Percentiles rank a stretch among this genome's conserved stretches.
Evolutionary conservation across 2,113 vertebrate genomes (phyloP).

Genomic region (Arizona elegans): DNA sequence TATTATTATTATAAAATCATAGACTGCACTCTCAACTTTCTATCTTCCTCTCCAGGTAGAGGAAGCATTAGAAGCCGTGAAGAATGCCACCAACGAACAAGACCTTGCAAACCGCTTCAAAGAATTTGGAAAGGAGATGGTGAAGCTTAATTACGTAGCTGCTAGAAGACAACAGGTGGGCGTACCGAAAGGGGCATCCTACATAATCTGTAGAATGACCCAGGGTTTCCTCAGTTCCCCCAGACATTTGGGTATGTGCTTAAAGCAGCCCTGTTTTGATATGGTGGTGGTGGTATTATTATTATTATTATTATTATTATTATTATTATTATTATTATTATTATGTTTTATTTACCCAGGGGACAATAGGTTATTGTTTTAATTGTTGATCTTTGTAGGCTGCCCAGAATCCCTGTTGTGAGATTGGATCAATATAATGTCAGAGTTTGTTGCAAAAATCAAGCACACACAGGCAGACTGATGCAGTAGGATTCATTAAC

Average conservation of each 20-base stretch:
- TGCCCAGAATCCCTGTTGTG: background rate
- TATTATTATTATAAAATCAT: too few species aligned
- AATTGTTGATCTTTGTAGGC: background rate
- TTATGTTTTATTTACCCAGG: background rate
- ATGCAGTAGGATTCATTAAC: too few species aligned
- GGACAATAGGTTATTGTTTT: background rate
- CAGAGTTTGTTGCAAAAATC: too few species aligned
- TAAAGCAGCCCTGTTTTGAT: background rate
- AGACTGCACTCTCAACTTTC: background rate
- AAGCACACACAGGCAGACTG: too few species aligned
- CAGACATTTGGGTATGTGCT: background rate
- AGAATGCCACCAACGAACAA: slow-evolving; percentile 95
- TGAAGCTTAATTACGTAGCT: slow-evolving; percentile 96
- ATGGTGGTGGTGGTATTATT: background rate
- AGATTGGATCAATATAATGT: background rate
- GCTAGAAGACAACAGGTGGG: slow-evolving; percentile 93
- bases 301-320: background rate
- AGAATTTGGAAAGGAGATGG: slow-evolving; percentile 99
- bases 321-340: background rate
- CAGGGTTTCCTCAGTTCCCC: background rate
- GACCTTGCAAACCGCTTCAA: slow-evolving; percentile 97
- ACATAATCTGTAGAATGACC: background rate
- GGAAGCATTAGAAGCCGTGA: slow-evolving; percentile 92
- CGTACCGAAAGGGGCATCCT: background rate
- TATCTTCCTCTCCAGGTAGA: slow-evolving; percentile 77